Evolutionary conservation across 2,113 vertebrate species (phyloP).

Genomic region (Tylochromis polylepis): DNA sequence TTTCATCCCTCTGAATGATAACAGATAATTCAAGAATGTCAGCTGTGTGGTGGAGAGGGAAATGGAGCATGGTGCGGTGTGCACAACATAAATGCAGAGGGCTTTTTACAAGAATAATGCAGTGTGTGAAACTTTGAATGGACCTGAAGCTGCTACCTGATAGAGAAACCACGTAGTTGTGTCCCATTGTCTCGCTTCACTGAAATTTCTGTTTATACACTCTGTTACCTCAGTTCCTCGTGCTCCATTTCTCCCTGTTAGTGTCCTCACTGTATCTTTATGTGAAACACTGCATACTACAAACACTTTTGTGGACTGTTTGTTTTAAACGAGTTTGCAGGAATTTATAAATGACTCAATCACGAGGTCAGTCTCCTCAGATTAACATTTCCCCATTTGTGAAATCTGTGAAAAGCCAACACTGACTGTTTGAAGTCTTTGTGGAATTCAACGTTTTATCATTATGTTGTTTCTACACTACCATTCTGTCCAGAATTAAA

Average conservation of each 20-base stretch:
- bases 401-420: neutral
- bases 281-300: neutral
- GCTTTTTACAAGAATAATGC: conserved; percentile 11
- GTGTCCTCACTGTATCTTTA: neutral
- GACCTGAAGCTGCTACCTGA: conserved; percentile 4
- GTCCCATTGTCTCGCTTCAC: neutral
- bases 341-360: neutral
- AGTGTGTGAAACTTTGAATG: neutral
- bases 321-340: neutral
- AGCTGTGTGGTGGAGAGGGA: conserved; percentile 9
- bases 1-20: conserved; percentile 30
- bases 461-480: neutral
- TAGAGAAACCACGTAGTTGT: neutral
- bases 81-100: neutral
- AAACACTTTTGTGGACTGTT: neutral
- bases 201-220: neutral
- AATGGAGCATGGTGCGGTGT: conserved; percentile 28
- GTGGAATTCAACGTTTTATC: neutral
- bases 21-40: neutral
- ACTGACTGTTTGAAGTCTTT: neutral
- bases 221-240: neutral
- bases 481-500: neutral
- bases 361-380: neutral
- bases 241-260: neutral
- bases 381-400: neutral